phyloP scores from a whole-genome alignment of 2,888 invertebrate genomes.

The Lordiphosa fenestrarum region DNA sequence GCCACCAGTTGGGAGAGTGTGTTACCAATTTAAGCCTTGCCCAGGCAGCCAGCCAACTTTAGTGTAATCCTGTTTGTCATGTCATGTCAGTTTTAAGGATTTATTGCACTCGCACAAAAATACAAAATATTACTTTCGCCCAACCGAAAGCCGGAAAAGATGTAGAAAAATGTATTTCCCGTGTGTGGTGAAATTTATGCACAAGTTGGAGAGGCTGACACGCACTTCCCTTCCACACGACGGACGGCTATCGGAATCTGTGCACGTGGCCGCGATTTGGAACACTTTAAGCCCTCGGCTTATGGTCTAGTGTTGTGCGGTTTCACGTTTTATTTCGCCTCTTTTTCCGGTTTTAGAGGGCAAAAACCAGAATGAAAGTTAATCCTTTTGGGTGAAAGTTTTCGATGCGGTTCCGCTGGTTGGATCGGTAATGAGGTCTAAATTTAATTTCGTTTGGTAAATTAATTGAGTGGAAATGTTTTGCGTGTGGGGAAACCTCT shows the following conservation, averaged over 20 bases:
- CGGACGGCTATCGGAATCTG: conserved; percentile 21
- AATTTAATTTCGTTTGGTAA: conserved; percentile 42
- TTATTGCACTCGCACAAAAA: conserved; percentile 69
- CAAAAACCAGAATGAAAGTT: conserved; percentile 23
- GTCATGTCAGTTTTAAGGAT: conserved; percentile 79
- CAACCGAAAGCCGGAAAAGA: conserved; percentile 24
- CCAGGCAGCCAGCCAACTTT: conserved; percentile 17
- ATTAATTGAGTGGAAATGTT: conserved; percentile 51
- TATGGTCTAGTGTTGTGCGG: conserved; percentile 49
- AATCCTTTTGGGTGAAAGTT: conserved; percentile 42
- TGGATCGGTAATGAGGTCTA: conserved; percentile 44
- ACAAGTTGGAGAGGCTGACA: conserved; percentile 19
- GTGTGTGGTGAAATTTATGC: conserved; percentile 55
- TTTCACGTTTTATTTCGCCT: conserved; percentile 21
- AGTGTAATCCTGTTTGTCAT: conserved; percentile 79
- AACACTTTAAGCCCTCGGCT: conserved; percentile 52
- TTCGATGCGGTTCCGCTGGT: conserved; percentile 21
- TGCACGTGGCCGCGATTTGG: conserved; percentile 15
- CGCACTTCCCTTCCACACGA: conserved; percentile 29
- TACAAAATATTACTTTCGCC: conserved; percentile 45
- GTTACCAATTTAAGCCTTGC: conserved; percentile 71
- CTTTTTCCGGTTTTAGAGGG: neutral
- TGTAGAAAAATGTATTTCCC: conserved; percentile 50
- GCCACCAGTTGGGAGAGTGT: conserved; percentile 44
- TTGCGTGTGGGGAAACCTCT: neutral